Percentiles rank a stretch among this genome's conserved stretches.
Evolutionary conservation across 1,140 invertebrate genomes (phyloP).

Genomic region (Planococcus citri): DNA sequence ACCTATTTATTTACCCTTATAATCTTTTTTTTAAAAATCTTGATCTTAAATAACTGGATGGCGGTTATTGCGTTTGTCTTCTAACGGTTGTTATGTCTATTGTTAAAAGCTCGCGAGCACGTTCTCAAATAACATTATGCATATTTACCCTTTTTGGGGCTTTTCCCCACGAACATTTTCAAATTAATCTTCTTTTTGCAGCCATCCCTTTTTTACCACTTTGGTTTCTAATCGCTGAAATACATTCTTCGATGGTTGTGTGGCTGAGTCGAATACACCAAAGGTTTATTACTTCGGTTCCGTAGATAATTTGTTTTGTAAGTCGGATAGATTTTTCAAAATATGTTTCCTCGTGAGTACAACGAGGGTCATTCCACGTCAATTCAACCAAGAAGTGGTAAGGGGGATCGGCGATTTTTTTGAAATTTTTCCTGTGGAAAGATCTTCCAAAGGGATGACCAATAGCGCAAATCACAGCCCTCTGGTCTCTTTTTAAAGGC

Average conservation of each 20-base stretch:
- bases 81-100: neutral
- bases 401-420: too few relatives aligned
- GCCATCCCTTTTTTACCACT: neutral
- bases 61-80: neutral
- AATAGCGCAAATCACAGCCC: too few relatives aligned
- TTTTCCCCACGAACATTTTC: neutral
- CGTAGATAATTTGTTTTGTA: too few relatives aligned
- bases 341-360: too few relatives aligned
- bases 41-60: neutral
- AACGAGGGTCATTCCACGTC: too few relatives aligned
- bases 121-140: slow-evolving; percentile 3
- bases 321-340: too few relatives aligned
- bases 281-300: too few relatives aligned
- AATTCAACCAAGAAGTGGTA: too few relatives aligned
- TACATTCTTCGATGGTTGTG: neutral
- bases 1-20: neutral
- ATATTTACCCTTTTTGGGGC: neutral
- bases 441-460: too few relatives aligned
- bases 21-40: neutral
- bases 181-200: slow-evolving; percentile 1
- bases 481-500: too few relatives aligned
- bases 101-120: slow-evolving; percentile 5
- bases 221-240: neutral
- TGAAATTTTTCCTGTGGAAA: too few relatives aligned
- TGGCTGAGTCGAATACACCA: too few relatives aligned